Base-by-base conservation (phyloP, 2,797 vertebrate species). In the Thaleichthys pacificus region DNA sequence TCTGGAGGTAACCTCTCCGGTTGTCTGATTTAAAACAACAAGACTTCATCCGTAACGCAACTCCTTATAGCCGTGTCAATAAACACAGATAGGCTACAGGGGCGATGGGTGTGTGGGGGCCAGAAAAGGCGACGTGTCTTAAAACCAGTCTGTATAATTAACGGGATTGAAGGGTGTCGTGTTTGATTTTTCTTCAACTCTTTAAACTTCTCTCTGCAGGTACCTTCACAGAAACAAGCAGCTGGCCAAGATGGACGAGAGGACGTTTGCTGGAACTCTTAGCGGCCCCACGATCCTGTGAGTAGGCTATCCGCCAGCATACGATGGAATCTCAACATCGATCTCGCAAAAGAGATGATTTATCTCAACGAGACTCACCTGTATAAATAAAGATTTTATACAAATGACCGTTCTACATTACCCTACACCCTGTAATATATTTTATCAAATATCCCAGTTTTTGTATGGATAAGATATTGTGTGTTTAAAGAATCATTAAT, bases 141-240 rank as follows among this genome's bases (percentile, higher is more conserved):
- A 0, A 70, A 47, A 56, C 73, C 32, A 42, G 73, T 78, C 49
- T 24, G 72, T 21, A 21, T 38, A 21, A 58, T 60, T 21, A 24
- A 12, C 54, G 67, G 69, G 74, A 85, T 57, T 82, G 80, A 75
- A 84, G 82, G 42, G 17, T 65, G 66, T 71, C 57, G 62, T 42
- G 54, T 80, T 7, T 4, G 54, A 72, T 85, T 76, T 75, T 73
- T 56, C 21, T 66, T 28, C 60, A 72, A 68, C 66, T 8, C 14
- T 17, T 19, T 11, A 32, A 4, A 58, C 72, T 54, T 87, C 66
- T 78, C 77, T 78, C 61, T 87, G 61, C 87, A 99, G 97, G 61
- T 96, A 97, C 84, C 93, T 98, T 69, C 96, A 98, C 90, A 96
- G 96, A 89, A 99, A 99, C 81, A 95, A 90, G 75, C 87, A 94